Percentiles rank a stretch among this genome's conserved stretches.
phyloP scores from a whole-genome alignment of 2,888 invertebrate genomes.

The Trachelus stipa region DNA sequence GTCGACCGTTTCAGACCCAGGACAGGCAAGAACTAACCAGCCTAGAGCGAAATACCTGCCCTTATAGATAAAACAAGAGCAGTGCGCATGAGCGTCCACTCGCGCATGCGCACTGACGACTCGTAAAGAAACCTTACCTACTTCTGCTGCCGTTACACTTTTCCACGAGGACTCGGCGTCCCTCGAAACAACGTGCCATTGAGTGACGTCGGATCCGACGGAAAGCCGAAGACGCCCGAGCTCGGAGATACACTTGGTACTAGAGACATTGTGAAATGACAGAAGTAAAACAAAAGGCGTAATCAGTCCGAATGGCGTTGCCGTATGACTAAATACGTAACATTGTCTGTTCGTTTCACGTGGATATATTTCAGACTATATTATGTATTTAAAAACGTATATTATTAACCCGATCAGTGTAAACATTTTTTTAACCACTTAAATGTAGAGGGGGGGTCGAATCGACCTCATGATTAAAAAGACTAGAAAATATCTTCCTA shows the following conservation, averaged over 20 bases:
- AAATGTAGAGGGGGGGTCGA: no score
- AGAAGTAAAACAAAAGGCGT: neutral
- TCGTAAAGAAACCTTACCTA: neutral
- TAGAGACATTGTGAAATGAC: neutral
- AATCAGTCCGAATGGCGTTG: neutral
- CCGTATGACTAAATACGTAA: neutral
- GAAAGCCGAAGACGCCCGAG: neutral
- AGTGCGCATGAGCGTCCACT: constrained; percentile 35
- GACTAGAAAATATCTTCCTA: no score
- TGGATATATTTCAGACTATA: neutral
- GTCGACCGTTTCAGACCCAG: constrained; percentile 28
- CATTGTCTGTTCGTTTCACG: neutral
- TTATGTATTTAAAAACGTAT: neutral
- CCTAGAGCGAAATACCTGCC: constrained; percentile 44
- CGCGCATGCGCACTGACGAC: constrained; percentile 31
- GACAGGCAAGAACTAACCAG: constrained; percentile 51
- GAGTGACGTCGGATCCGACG: neutral
- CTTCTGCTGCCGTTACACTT: neutral
- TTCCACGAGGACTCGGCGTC: neutral
- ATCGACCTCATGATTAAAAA: no score
- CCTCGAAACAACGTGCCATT: neutral
- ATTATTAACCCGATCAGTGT: no score
- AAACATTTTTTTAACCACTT: no score
- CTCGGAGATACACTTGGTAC: neutral
- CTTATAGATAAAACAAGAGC: constrained; percentile 48